Evolutionary conservation across 1,140 invertebrate species (phyloP), one percentile per base, ranked within the genome.

Genomic region (Vollenhovia emeryi): DNA sequence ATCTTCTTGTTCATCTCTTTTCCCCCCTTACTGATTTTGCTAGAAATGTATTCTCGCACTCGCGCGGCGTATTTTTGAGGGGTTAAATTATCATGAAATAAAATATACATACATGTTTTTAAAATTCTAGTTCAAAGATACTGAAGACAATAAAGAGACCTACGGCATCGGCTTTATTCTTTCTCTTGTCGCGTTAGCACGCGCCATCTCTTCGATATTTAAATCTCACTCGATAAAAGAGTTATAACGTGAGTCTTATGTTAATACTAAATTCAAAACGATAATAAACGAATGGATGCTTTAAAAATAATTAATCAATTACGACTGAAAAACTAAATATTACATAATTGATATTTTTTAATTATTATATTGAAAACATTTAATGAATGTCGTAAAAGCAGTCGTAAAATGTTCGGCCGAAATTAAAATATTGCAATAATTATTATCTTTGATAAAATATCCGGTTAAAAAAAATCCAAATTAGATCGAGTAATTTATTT

Each of bases 201-300:
- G 36, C 69, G 69, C 79, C 78, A 89, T 89, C 62, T 89, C 69
- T 89, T 50, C 0, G 11, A 27, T 1, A 55, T 60, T 45, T 8
- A 6, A 75, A 8, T 36, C 30, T 84, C 62, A 9, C 11, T 82
- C n/a, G 62, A 43, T 89, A 87, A 85, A n/a, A 33, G 55, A 84
- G 60, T 48, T 18, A 7, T 24, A 57, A 1, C n/a, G n/a, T 60
- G 21, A 8, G 18, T n/a, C 33, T n/a, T 64, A 36, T 64, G 36
- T 36, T 21, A 59, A 75, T n/a, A 57, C 15, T 76, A 30, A 33
- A 59, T 33, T 55, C 3, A 57, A 74, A 36, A 59, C n/a, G n/a
- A 1, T 3, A 43, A 66, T 43, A 9, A 43, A 24, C 4, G 0
- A 21, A 24, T 6, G 15, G 1, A 43, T 9, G 8, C 24, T 68